Percentiles rank a stretch among this genome's conserved stretches.
Conservation (phyloP, 2,888 invertebrate genomes). For the Pristionchus maxplancki region DNA sequence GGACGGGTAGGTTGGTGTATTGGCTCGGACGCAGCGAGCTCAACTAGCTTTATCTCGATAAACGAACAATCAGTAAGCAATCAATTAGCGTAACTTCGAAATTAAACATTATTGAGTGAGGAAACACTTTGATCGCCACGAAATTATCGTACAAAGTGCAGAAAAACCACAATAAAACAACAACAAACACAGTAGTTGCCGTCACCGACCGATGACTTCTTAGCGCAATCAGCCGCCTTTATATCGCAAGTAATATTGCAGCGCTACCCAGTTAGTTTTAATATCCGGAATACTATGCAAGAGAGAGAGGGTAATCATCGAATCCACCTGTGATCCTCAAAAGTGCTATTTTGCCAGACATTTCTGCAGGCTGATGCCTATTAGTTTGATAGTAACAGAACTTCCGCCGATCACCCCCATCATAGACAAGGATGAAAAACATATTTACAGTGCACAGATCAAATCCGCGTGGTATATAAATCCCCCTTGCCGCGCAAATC, state of each 20-base stretch:
- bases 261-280: conserved; percentile 11
- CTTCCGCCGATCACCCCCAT: background rate
- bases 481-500: background rate
- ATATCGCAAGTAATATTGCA: conserved; percentile 2
- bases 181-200: background rate
- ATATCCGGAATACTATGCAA: conserved; percentile 25
- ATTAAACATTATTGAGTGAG: background rate
- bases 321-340: background rate
- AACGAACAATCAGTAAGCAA: conserved; percentile 14
- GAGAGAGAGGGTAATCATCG: background rate
- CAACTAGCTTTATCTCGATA: background rate
- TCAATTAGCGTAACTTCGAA: background rate
- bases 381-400: too few species aligned
- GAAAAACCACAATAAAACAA: conserved; percentile 35
- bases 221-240: background rate
- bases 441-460: conserved; percentile 10
- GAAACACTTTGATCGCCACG: background rate
- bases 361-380: background rate
- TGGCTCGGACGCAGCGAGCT: too few species aligned
- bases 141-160: background rate
- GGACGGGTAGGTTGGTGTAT: too few species aligned
- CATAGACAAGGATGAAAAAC: background rate
- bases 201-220: background rate
- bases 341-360: background rate
- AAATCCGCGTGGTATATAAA: background rate